Evolutionary conservation across 2,797 vertebrate species (phyloP).

Genomic region (Phalanger gymnotis): DNA sequence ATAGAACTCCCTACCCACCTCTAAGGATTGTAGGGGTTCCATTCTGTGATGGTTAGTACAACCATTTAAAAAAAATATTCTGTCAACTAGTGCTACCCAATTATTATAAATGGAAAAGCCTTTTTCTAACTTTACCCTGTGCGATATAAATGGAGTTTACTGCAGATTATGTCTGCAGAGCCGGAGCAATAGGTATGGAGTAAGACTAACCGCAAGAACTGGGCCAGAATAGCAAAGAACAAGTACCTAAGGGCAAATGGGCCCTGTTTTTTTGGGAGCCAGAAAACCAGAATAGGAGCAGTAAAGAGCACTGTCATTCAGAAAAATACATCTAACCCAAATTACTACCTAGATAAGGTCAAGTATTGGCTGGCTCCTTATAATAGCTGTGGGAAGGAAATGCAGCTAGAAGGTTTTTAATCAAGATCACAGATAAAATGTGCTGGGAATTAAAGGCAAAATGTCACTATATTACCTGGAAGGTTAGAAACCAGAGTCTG

Average conservation of each 20-base stretch:
- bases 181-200: slow-evolving; percentile 4
- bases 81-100: background rate
- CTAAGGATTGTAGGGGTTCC: background rate
- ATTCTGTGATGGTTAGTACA: background rate
- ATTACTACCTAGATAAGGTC: background rate
- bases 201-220: background rate
- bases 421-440: slow-evolving; percentile 15
- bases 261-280: background rate
- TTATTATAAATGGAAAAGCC: background rate
- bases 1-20: background rate
- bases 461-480: background rate
- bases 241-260: background rate
- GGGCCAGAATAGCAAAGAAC: background rate
- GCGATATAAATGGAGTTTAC: background rate
- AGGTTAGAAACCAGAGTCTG: slow-evolving; percentile 21
- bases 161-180: background rate
- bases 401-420: slow-evolving; percentile 14
- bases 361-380: slow-evolving; percentile 18
- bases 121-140: background rate
- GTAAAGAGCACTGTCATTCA: slow-evolving; percentile 7
- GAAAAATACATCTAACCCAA: background rate
- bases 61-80: background rate
- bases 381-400: background rate
- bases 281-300: background rate
- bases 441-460: background rate